phyloP scores from a whole-genome alignment of 2,888 invertebrate genomes.

The Cynaeus angustus region DNA sequence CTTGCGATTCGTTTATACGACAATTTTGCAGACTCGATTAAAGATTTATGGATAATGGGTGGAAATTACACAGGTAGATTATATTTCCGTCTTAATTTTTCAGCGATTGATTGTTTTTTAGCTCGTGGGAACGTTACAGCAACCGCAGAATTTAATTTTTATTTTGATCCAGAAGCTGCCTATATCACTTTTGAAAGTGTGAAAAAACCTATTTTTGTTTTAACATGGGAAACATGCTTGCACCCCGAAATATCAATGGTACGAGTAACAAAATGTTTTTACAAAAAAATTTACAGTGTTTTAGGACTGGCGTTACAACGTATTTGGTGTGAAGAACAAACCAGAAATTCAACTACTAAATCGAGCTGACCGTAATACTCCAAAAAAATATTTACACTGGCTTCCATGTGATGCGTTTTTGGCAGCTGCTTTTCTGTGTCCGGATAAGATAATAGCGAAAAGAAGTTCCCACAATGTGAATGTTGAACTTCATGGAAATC shows the following conservation, averaged over 20 bases:
- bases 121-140: conserved; percentile 77
- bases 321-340: conserved; percentile 36
- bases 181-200: conserved; percentile 79
- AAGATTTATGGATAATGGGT: conserved; percentile 85
- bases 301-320: conserved; percentile 45
- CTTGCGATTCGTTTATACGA: conserved; percentile 82
- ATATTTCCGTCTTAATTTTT: too few species aligned
- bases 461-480: conserved; percentile 31
- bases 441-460: conserved; percentile 26
- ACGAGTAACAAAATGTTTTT: too few species aligned
- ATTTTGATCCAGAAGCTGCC: conserved; percentile 85
- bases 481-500: conserved; percentile 39
- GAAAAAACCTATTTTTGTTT: conserved; percentile 75
- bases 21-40: conserved; percentile 77
- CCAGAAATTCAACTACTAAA: conserved; percentile 38
- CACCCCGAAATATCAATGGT: conserved; percentile 56
- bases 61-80: conserved; percentile 81
- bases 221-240: conserved; percentile 81
- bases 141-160: conserved; percentile 86
- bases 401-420: conserved; percentile 43
- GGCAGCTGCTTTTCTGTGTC: conserved; percentile 38
- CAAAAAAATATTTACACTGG: conserved; percentile 19
- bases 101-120: conserved; percentile 51
- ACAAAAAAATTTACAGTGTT: neutral
- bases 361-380: conserved; percentile 22